phyloP scores from a whole-genome alignment of 2,113 vertebrate genomes.

The Mustela lutreola region DNA sequence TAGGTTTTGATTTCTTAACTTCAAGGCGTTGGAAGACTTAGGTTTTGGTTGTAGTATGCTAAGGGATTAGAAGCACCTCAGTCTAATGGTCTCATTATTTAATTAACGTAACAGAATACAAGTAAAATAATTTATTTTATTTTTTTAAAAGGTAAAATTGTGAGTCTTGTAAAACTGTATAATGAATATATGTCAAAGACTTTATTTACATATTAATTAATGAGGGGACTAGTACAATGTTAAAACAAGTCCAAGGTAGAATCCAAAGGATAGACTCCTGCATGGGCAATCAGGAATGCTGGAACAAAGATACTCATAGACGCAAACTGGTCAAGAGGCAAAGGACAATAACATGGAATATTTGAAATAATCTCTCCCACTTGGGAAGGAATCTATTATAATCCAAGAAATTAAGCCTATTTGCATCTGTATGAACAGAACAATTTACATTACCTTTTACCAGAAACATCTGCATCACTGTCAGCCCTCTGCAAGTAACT shows the following conservation, averaged over 20 bases:
- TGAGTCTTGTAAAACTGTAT: background rate
- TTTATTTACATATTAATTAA: constrained; percentile 5
- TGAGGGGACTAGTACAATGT: background rate
- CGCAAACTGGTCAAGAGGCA: background rate
- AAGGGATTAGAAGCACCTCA: background rate
- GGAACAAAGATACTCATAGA: background rate
- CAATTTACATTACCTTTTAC: background rate
- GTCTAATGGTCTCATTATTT: background rate
- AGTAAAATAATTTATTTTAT: background rate
- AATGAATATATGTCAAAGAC: background rate
- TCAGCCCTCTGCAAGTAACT: background rate
- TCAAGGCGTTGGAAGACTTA: background rate
- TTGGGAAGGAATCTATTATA: background rate
- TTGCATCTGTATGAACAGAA: background rate
- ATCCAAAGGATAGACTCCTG: background rate
- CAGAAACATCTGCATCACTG: background rate
- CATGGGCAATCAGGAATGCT: background rate
- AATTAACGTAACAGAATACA: background rate
- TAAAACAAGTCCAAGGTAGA: background rate
- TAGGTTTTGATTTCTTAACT: background rate
- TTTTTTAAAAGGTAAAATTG: background rate
- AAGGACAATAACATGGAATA: background rate
- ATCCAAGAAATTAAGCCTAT: background rate
- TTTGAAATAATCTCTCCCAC: background rate
- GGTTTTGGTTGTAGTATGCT: background rate